Base-by-base conservation (phyloP, 2,888 invertebrate genomes). In the Aromia moschata region DNA sequence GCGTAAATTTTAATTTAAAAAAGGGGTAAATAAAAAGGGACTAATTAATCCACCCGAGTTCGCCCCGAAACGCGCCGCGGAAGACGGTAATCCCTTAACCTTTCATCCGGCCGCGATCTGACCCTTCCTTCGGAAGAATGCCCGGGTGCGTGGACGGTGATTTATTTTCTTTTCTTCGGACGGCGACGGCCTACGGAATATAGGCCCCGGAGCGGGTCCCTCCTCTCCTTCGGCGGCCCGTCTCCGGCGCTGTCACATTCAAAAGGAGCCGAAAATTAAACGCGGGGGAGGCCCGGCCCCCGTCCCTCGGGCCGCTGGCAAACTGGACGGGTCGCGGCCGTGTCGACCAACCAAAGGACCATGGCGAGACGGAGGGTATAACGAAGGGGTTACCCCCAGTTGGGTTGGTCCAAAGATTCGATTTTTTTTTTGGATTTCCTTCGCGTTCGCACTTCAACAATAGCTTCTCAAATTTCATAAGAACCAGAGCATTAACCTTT, bases 91-190 rank as follows among this genome's bases (percentile, higher is more conserved):
- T 58, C 56, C 57, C 44, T 18, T 41, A 45, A 52, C 58, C 45
- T 58, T 58, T 62, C 56, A 62, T 58, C 52, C 58, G 30, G 40
- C 46, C 47, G 47, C 52, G 44, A 37, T 37, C 18, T 49, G 47
- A 49, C 37, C 47, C 47, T 36, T 51, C 52, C 43, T 9, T 9
- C 25, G 25, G n/a, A 37, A 62, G 56, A 58, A 58, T 58, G 36
- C 18, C 31, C 25, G 55, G 55, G 38, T 57, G 38, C 36, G 41
- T 54, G 58, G 20, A 44, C 51, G 45, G 55, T 56, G 61, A 62
- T 62, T 62, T 62, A 62, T 62, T 55, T 46, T 52, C 56, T 56
- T 58, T 58, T 56, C 52, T 58, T 58, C 56, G 52, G 62, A 43
- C 58, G 62, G 56, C 58, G 58, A 58, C 58, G 58, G 46, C 52